Base-by-base conservation (phyloP, 2,797 vertebrate genomes). In the Mareca penelope region DNA sequence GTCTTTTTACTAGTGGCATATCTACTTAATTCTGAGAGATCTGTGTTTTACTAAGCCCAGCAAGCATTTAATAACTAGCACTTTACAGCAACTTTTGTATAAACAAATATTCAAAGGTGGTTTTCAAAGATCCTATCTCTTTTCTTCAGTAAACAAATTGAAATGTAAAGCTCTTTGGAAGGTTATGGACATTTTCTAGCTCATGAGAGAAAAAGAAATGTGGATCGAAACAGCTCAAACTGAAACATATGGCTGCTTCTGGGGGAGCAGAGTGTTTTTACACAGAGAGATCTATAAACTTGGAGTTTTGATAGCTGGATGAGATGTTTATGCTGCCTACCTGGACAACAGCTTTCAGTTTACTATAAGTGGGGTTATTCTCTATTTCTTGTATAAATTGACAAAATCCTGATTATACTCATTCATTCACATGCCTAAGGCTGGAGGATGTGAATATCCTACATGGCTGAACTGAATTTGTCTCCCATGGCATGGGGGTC, bases 1-100 rank as follows among this genome's bases (percentile, higher is more conserved):
- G 76, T 87, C 91, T 96, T 97, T 96, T 97, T 96, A 88, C 95
- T 97, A 55, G 59, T 97, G 96, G 94, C 85, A 35, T 93, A 87
- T 81, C 77, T 95, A 95, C 82, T 97, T 96, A 94, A 94, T 96
- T 95, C 91, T 60, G 71, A 96, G 93, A 96, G 81, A 96, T 95
- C 81, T 94, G 93, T 93, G 52, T 89, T 95, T 95, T 91, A 95
- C 63, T 94, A 94, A 96, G 64, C 85, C 82, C 85, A 85, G 73
- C 28, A 96, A 96, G 93, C 91, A 94, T 96, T 97, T 97, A 96
- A 96, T 96, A 97, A 94, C 39, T 73, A 93, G 60, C 65, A 93
- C 31, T 96, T 96, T 88, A 88, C 79, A 91, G 15, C 16, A 93
- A 52, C 29, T 72, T 96, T 93, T 94, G 82, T 80, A 87, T 94